Conservation (phyloP, 2,888 invertebrate species). For the Acrobasis consociella region DNA sequence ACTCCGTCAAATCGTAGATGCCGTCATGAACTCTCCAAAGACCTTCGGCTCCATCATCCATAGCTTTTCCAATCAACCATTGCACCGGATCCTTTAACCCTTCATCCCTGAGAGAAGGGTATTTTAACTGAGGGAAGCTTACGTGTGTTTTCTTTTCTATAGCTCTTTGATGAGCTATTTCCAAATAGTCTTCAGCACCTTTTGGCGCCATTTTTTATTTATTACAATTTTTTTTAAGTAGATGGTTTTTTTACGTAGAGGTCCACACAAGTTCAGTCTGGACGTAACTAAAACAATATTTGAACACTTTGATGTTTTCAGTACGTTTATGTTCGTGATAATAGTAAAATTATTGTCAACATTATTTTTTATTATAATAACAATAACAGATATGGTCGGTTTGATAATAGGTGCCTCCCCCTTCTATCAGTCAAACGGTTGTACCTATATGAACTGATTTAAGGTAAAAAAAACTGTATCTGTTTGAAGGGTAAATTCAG, state of each 20-base stretch:
- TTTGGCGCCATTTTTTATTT: constrained; percentile 49
- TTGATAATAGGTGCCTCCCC: too few species aligned
- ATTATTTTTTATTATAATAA: too few species aligned
- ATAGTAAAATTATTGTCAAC: too few species aligned
- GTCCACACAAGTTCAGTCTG: background rate
- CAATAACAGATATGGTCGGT: too few species aligned
- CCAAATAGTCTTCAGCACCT: constrained; percentile 47
- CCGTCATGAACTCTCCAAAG: constrained; percentile 89
- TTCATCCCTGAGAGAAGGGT: constrained; percentile 75
- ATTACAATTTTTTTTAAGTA: background rate
- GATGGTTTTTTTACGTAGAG: background rate
- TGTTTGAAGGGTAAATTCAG: too few species aligned
- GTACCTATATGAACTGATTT: too few species aligned
- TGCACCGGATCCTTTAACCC: constrained; percentile 67
- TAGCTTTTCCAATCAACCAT: constrained; percentile 86
- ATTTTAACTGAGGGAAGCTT: constrained; percentile 78
- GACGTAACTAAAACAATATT: background rate
- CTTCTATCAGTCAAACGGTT: too few species aligned
- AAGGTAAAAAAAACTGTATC: too few species aligned
- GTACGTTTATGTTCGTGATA: too few species aligned
- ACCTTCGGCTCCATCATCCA: constrained; percentile 88
- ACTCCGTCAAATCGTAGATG: constrained; percentile 93
- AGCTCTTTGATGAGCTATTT: constrained; percentile 53
- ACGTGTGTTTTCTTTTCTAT: constrained; percentile 69
- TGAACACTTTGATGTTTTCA: too few species aligned